Conservation (phyloP, 1,140 invertebrate species). For the Chrysomallon squamiferum region DNA sequence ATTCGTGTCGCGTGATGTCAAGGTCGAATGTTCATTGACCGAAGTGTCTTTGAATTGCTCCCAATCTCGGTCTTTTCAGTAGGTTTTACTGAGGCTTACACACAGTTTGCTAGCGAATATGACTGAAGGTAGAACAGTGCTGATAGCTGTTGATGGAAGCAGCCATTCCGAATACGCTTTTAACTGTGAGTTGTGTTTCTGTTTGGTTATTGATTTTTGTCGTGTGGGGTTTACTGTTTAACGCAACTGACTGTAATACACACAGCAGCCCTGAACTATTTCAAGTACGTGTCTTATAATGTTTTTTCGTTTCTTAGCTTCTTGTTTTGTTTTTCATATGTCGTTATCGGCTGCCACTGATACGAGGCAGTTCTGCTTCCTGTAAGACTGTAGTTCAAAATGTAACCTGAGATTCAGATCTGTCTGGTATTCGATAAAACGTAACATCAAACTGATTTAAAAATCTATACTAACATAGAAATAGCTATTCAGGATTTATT, state of each 20-base stretch:
- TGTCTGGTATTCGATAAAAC: neutral
- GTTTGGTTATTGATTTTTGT: slow-evolving; percentile 1
- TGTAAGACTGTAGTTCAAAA: neutral
- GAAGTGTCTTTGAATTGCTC: no score
- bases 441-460: no score
- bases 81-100: no score
- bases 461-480: neutral
- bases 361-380: neutral
- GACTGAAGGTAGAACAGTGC: slow-evolving; percentile 1
- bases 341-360: neutral
- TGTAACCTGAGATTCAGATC: neutral
- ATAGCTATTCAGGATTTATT: neutral
- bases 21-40: no score
- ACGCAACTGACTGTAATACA: neutral
- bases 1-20: no score
- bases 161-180: slow-evolving; percentile 16
- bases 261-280: neutral
- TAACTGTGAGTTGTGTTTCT: slow-evolving; percentile 10
- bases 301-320: neutral
- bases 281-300: neutral
- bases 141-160: slow-evolving; percentile 17
- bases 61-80: no score
- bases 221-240: neutral
- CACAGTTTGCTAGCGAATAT: no score
- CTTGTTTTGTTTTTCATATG: neutral